A percentile compares a stretch with the other conserved stretches of the same genome.
These are phyloP conservation scores for Druon quercuslanigerum DNA, from an alignment of 1,140 invertebrate genomes.

Conservation along the genomic window DNA sequence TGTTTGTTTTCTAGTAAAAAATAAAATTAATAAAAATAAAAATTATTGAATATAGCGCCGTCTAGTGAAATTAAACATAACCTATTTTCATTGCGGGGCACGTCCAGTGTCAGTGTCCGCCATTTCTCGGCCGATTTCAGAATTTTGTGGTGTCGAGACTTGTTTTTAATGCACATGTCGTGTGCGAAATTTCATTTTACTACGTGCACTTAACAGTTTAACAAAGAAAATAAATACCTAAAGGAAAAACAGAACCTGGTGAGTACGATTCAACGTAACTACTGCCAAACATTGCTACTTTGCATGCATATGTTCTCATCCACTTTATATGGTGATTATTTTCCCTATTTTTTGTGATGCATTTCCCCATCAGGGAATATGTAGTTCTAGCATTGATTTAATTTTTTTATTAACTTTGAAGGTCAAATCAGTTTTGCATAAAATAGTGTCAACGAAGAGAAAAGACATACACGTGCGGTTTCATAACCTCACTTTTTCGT, in stretches of 20 bases:
- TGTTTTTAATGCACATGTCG: conserved; percentile 8
- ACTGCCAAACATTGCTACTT: background rate
- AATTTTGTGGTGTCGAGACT: background rate
- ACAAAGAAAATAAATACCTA: background rate
- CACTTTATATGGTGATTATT: background rate
- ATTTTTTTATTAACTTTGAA: background rate
- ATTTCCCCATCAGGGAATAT: background rate
- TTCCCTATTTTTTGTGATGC: background rate
- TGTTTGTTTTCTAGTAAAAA: too few relatives aligned
- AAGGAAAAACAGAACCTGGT: background rate
- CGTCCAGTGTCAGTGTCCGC: too few relatives aligned
- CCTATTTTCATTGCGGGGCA: too few relatives aligned
- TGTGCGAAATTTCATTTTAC: conserved; percentile 13
- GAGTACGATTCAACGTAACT: background rate
- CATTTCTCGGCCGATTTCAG: background rate
- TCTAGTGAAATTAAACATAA: too few relatives aligned
- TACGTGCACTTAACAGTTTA: background rate
- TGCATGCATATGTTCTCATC: conserved; percentile 6
- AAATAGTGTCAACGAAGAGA: background rate
- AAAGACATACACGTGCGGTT: conserved; percentile 5
- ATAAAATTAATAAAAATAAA: too few relatives aligned
- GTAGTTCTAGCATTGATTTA: background rate
- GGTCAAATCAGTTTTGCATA: background rate
- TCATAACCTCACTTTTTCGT: conserved; percentile 1
- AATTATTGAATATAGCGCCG: too few relatives aligned